Percentiles rank a stretch among this genome's conserved stretches.
Conservation (phyloP, 2,888 invertebrate species). For the Euclidia mi region DNA sequence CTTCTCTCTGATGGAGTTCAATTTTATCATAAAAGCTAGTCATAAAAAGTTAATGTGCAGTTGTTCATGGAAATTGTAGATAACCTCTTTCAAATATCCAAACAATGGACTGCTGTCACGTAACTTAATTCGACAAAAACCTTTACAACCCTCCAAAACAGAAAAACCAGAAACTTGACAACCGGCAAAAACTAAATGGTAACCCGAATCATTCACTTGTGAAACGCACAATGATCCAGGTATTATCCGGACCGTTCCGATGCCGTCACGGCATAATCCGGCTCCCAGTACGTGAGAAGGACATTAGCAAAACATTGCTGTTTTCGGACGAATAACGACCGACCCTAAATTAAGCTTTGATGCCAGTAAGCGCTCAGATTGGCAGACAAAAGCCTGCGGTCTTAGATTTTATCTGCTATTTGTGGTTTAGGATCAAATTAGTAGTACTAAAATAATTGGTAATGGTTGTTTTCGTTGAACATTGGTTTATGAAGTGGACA, state of each 20-base stretch:
- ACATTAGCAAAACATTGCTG: conserved; percentile 23
- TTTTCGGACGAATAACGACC: conserved; percentile 24
- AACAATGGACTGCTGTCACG: no score
- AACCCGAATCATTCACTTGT: not conserved
- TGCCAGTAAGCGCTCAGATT: conserved; percentile 8
- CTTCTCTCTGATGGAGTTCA: no score
- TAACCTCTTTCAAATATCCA: no score
- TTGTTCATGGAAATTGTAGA: no score
- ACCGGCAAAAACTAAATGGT: conserved; percentile 3
- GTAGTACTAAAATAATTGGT: no score
- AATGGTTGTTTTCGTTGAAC: no score
- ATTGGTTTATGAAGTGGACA: no score
- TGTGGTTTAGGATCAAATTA: not conserved
- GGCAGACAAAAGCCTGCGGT: not conserved
- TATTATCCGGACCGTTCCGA: conserved; percentile 6
- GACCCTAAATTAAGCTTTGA: conserved; percentile 17
- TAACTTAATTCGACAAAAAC: no score
- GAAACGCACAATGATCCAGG: conserved; percentile 4
- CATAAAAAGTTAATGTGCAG: no score
- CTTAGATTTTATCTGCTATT: not conserved
- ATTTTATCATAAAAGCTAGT: no score
- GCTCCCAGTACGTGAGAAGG: not conserved
- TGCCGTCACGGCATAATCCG: conserved; percentile 35
- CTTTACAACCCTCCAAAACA: no score
- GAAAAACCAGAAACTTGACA: not conserved